phyloP scores from a whole-genome alignment of 2,888 invertebrate species.

The Nomada ferruginata region DNA sequence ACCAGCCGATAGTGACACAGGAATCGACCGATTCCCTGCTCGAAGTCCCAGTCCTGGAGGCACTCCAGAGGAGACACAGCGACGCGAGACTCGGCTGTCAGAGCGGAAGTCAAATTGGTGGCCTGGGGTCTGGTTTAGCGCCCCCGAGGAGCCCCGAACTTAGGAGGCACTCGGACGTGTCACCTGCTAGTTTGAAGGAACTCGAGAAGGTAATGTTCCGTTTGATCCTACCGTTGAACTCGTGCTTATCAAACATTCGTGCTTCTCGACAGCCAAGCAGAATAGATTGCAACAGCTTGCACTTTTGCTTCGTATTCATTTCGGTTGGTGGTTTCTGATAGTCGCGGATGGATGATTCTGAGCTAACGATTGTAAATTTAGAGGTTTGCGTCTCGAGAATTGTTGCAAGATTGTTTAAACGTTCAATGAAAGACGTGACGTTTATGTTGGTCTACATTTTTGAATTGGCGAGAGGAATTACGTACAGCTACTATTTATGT shows the following conservation, averaged over 20 bases:
- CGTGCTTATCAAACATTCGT: slow-evolving; percentile 20
- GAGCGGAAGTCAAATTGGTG: slow-evolving; percentile 81
- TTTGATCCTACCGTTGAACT: background rate
- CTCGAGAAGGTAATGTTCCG: slow-evolving; percentile 91
- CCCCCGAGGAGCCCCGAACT: slow-evolving; percentile 94
- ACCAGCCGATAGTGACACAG: slow-evolving; percentile 89
- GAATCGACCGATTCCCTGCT: slow-evolving; percentile 94
- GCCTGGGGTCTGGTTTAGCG: slow-evolving; percentile 88
- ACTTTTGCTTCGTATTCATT: slow-evolving; percentile 20
- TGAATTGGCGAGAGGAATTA: no score
- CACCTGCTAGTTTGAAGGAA: slow-evolving; percentile 94
- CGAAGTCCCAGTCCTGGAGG: slow-evolving; percentile 92
- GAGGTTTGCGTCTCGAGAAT: background rate
- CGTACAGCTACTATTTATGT: no score
- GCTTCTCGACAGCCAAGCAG: slow-evolving; percentile 11
- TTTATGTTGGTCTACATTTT: no score
- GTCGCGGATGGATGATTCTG: background rate
- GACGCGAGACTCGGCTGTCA: slow-evolving; percentile 89
- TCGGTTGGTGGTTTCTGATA: background rate
- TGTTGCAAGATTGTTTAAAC: no score
- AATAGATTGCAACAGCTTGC: slow-evolving; percentile 9
- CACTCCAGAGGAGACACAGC: slow-evolving; percentile 92
- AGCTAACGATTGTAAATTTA: background rate
- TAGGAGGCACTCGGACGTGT: slow-evolving; percentile 93
- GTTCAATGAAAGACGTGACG: no score